phyloP scores from a whole-genome alignment of 2,113 vertebrate species.

The Dicerorhinus sumatrensis region DNA sequence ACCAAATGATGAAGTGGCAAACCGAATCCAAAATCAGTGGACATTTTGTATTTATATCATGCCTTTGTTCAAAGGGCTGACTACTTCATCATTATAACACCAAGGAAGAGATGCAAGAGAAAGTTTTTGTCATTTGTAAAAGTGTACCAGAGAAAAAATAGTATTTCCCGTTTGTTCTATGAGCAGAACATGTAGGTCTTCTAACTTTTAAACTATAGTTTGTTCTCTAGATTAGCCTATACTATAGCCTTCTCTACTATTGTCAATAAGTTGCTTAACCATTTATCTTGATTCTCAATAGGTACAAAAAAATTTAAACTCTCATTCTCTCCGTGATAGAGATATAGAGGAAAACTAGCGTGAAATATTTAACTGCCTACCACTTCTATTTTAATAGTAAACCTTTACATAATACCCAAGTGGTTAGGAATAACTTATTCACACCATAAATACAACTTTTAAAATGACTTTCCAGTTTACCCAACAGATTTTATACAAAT shows the following conservation, averaged over 20 bases:
- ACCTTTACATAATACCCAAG: not conserved
- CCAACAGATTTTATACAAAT: not conserved
- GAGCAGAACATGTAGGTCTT: not conserved
- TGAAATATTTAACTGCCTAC: not conserved
- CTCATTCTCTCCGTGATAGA: not conserved
- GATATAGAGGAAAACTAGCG: not conserved
- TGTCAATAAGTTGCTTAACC: not conserved
- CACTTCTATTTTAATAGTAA: conserved; percentile 23
- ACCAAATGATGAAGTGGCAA: not conserved
- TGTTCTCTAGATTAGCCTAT: not conserved
- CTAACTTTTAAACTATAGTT: conserved; percentile 24
- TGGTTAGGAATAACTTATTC: not conserved
- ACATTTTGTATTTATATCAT: not conserved
- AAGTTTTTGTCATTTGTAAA: not conserved
- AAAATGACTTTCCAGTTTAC: not conserved
- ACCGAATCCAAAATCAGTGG: not conserved
- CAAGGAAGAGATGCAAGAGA: not conserved
- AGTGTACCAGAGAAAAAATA: not conserved
- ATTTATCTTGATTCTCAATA: conserved; percentile 29
- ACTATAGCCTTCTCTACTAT: not conserved
- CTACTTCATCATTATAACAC: not conserved
- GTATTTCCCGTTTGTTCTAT: not conserved
- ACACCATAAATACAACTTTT: conserved; percentile 26
- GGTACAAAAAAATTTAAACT: not conserved
- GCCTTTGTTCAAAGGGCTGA: not conserved